Conservation (phyloP, 2,797 vertebrate genomes). For the Phrynocephalus forsythii region DNA sequence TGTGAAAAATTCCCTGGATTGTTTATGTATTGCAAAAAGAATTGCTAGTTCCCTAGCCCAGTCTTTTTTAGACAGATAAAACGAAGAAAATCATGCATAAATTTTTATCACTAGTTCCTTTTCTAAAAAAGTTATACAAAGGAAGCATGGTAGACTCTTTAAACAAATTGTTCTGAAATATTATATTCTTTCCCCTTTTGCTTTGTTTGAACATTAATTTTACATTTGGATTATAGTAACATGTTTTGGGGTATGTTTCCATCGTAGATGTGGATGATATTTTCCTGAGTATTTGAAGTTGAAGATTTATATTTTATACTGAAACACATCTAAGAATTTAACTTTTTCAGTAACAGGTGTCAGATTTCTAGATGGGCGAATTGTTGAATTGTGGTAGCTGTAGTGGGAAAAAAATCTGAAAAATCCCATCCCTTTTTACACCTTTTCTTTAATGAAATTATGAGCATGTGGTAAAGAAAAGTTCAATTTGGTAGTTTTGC, state of each 20-base stretch:
- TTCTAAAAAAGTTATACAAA: neutral
- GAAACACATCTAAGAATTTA: too few relatives aligned
- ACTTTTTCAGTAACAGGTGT: too few relatives aligned
- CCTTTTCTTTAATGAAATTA: neutral
- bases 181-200: neutral
- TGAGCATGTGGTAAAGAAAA: neutral
- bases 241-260: neutral
- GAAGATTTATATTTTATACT: neutral
- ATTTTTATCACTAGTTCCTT: neutral
- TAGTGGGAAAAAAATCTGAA: neutral
- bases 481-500: neutral
- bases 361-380: too few relatives aligned
- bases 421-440: too few relatives aligned
- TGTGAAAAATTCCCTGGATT: conserved; percentile 27
- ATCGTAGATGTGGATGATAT: neutral
- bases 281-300: conserved; percentile 10
- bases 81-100: neutral
- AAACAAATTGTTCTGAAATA: conserved; percentile 16
- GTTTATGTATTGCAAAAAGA: neutral
- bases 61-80: neutral
- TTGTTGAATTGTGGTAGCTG: neutral
- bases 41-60: neutral
- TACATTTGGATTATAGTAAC: neutral
- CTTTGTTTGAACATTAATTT: conserved; percentile 13
- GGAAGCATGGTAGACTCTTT: neutral